Base-by-base conservation (phyloP, 2,113 vertebrate genomes). In the Engystomops pustulosus region DNA sequence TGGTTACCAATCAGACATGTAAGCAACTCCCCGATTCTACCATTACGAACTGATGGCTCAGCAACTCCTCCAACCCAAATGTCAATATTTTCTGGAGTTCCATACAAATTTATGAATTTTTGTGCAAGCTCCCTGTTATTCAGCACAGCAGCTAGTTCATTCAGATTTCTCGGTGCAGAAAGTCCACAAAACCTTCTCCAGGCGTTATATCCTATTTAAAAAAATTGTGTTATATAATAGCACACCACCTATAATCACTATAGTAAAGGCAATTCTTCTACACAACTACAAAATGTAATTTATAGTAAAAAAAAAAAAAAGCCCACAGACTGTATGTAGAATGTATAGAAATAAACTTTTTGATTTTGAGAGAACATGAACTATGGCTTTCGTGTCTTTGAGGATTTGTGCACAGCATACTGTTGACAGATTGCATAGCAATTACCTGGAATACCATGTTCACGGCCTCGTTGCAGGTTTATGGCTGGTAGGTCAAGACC, bases 141-240 rank as follows among this genome's bases (percentile, higher is more conserved):
- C 78, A 98, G 44, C 70, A 96, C 94, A 18, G 0, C 20, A 3
- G 92, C 91, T 25, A 98, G 92, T 20, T 93, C 88, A 0, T 89
- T 83, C 25, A 94, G 79, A 0, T 88, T 91, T 4, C 72, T 87
- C 11, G 96, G 96, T 60, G 94, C 90, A 8, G 94, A 91, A 23
- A 98, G 94, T n/a, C 93, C 89, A n/a, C 96, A 97, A 87, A 96
- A 94, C 27, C 68, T 84, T 70, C 97, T 90, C 97, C 96, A 98
- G 4, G 93, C 91, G 45, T 89, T 91, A 83, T 97, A 98, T 68
- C 95, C 96, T 98, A 87, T 9, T 20, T 0, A 67, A 67, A 67
- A 20, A 67, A 36, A 20, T 32, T 60, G 12, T 3, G 17, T 32
- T 58, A 58, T 58, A 23, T 0, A 58, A n/a, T n/a, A n/a, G n/a